Base-by-base conservation (phyloP, 2,797 vertebrate genomes). In the Pipistrellus kuhlii region DNA sequence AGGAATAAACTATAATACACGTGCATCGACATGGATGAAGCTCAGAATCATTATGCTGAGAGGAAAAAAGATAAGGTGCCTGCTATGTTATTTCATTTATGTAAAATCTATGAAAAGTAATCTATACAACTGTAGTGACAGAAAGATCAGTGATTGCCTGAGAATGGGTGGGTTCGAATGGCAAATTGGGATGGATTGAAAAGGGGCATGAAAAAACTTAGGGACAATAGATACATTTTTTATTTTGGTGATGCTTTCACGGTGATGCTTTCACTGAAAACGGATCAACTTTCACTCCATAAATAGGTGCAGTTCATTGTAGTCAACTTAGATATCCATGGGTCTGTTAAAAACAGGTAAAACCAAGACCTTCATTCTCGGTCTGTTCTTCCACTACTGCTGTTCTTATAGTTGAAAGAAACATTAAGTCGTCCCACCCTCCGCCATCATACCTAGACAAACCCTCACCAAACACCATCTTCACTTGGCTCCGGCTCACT, bases 401-500 rank as follows among this genome's bases (percentile, higher is more conserved):
- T 35, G 68, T 73, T 44, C 10, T 78, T 27, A 68, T n/a, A 15
- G 12, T 7, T n/a, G n/a, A 68, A 68, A 68, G 44, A 32, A 68
- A 51, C n/a, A 10, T 32, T 51, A 68, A 2, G 13, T 7, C 30
- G 27, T 32, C 8, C 27, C 41, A 21, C 8, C 21, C 5, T 46
- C 6, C 6, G 3, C 4, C 44, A 6, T 0, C 17, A 25, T 27
- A 59, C 6, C 32, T 8, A 5, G 6, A 25, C 8, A 68, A 90
- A 80, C 21, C n/a, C 4, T 23, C 15, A 1, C 1, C 11, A 12
- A 41, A 2, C 57, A 51, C 23, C 17, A 1, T 6, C n/a, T 18
- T 3, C 5, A 59, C 17, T 21, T 0, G 66, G 4, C 1, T 0
- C 1, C 1, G 0, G 0, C 6, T 62, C 13, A 0, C 14, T 3